Evolutionary conservation across 2,888 invertebrate species (phyloP).

Genomic region (Heliconius erato): DNA sequence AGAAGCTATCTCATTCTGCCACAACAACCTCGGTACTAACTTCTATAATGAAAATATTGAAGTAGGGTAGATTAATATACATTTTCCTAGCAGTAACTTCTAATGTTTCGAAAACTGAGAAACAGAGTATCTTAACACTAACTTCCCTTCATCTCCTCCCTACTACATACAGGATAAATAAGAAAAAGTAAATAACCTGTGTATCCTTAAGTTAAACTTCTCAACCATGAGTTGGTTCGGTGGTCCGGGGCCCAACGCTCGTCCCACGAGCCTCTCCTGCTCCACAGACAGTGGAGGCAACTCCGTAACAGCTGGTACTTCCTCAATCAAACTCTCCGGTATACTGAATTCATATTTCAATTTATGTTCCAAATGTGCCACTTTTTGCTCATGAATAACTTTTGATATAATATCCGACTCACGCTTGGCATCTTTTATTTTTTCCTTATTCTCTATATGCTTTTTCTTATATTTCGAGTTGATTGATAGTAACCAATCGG

Average conservation of each 20-base stretch:
- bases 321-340: conserved; percentile 83
- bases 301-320: conserved; percentile 72
- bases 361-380: conserved; percentile 76
- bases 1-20: too few species aligned
- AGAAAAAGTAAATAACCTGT: conserved; percentile 60
- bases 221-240: conserved; percentile 88
- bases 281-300: conserved; percentile 88
- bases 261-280: conserved; percentile 86
- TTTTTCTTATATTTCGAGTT: conserved; percentile 79
- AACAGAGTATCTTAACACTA: too few species aligned
- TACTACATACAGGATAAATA: too few species aligned
- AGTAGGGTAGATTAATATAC: too few species aligned
- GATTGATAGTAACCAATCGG: conserved; percentile 84
- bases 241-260: conserved; percentile 86
- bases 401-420: conserved; percentile 81
- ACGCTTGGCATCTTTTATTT: conserved; percentile 77
- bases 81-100: too few species aligned
- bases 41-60: too few species aligned
- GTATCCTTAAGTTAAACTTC: conserved; percentile 82
- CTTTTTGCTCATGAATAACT: conserved; percentile 78
- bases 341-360: conserved; percentile 78
- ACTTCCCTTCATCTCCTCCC: too few species aligned
- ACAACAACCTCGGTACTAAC: too few species aligned
- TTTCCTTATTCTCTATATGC: conserved; percentile 72
- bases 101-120: too few species aligned